Evolutionary conservation across 2,797 vertebrate genomes (phyloP), one percentile per base, ranked within the genome.

Genomic region (Pangasius larnaudii): DNA sequence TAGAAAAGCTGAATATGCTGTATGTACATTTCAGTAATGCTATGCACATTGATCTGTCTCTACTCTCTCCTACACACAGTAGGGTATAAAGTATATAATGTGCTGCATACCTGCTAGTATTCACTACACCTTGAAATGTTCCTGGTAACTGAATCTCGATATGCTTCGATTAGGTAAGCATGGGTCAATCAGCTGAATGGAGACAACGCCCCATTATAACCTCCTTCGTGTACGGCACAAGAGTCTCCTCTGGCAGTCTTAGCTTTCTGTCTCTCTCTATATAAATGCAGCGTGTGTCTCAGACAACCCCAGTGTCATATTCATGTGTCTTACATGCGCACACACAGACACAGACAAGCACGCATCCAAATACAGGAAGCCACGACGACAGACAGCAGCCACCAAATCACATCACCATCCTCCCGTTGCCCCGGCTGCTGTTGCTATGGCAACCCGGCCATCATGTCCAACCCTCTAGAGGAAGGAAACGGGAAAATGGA

Each of bases 381-480:
- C 58, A 84, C 56, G 81, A 89, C 79, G 72, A 77, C 87, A 89
- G 85, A 89, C 72, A 88, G 87, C 88, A 89, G 80, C 89, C 74
- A 82, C 53, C 75, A 80, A 63, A 86, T 86, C 85, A 84, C 49
- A 94, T 94, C 94, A 91, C 92, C 93, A 93, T 92, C 94, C 92
- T 93, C 92, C 92, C 93, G 92, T 93, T 95, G 94, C 95, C 94
- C 87, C 91, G 91, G 95, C 94, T 92, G 91, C 91, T 89, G 94
- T 96, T 94, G 91, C 95, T 94, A 96, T 96, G 94, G 95, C 94
- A 96, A 96, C 96, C 88, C 86, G 78, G 90, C 89, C 93, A 88
- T 89, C 89, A 90, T 91, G 88, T 91, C 88, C 89, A 88, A 91
- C 89, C 89, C 90, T 90, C 93, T 91, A 81, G 86, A 89, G 75